Evolutionary conservation across 35 echinoderm and acorn worm species (phyloP).

Genomic region (Eucidaris tribuloides): DNA sequence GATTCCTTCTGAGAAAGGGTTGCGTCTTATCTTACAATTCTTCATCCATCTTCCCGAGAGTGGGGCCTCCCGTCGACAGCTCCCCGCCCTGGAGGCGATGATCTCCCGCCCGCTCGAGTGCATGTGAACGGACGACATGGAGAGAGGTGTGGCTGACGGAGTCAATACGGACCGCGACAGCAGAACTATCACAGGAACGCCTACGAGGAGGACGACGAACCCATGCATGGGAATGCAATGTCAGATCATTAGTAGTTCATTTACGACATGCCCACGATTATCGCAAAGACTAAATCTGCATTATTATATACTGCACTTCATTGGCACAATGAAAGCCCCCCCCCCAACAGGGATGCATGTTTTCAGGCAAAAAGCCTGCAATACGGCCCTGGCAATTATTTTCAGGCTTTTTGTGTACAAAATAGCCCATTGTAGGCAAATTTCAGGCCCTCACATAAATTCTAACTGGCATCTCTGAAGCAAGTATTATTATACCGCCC

Average conservation of each 20-base stretch:
- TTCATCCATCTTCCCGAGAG: conserved; percentile 71
- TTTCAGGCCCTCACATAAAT: no score
- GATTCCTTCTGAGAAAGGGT: conserved; percentile 74
- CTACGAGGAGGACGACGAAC: conserved; percentile 83
- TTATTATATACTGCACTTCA: no score
- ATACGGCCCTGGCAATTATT: no score
- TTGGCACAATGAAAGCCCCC: no score
- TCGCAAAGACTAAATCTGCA: no score
- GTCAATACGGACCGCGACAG: conserved; percentile 27
- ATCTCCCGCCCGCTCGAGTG: conserved; percentile 60
- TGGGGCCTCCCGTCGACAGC: not conserved
- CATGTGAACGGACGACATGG: conserved; percentile 67
- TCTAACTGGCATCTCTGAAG: no score
- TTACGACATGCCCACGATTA: no score
- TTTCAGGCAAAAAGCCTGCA: no score
- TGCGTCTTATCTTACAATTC: conserved; percentile 89
- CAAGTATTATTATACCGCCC: no score
- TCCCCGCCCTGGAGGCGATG: conserved; percentile 59
- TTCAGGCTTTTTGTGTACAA: no score
- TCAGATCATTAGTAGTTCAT: conserved; percentile 87
- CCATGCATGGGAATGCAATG: conserved; percentile 61
- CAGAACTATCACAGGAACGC: conserved; percentile 24
- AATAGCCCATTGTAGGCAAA: no score
- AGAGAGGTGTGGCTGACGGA: conserved; percentile 41
- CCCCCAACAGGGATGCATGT: no score